These are phyloP conservation scores for Lethrus apterus DNA, from an alignment of 1,140 invertebrate species.

Conservation along the genomic window DNA sequence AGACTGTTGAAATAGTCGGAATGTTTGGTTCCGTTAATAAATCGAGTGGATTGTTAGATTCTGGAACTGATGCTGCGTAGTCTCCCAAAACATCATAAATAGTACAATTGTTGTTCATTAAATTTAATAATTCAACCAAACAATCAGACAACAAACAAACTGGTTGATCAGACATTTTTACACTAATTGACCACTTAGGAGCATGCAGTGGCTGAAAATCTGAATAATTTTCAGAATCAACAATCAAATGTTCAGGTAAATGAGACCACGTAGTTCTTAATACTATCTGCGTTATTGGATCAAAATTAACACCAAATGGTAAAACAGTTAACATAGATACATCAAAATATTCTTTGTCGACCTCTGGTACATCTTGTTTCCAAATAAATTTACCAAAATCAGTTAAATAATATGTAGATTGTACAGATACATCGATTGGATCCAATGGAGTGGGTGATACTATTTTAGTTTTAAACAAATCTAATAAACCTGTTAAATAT, in stretches of 20 bases:
- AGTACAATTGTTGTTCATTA: slow-evolving; percentile 43
- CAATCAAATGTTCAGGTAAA: slow-evolving; percentile 76
- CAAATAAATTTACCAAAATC: slow-evolving; percentile 61
- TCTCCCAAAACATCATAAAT: slow-evolving; percentile 54
- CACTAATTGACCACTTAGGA: slow-evolving; percentile 65
- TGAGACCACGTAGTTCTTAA: slow-evolving; percentile 83
- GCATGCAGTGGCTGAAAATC: slow-evolving; percentile 83
- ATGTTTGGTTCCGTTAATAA: slow-evolving; percentile 51
- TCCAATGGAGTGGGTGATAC: slow-evolving; percentile 52
- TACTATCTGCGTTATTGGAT: slow-evolving; percentile 70
- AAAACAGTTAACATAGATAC: slow-evolving; percentile 50
- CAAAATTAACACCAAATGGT: slow-evolving; percentile 76
- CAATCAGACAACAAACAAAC: slow-evolving; percentile 59
- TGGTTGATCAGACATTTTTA: slow-evolving; percentile 52
- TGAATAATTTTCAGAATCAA: slow-evolving; percentile 80
- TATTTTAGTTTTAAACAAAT: slow-evolving; percentile 74
- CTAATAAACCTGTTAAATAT: slow-evolving; percentile 71
- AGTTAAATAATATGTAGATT: slow-evolving; percentile 74
- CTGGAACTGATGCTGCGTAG: slow-evolving; percentile 23
- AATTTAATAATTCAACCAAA: slow-evolving; percentile 45
- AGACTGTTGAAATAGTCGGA: slow-evolving; percentile 47
- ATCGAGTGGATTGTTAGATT: slow-evolving; percentile 43
- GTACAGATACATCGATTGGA: slow-evolving; percentile 66
- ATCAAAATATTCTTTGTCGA: slow-evolving; percentile 54
- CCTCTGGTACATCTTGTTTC: slow-evolving; percentile 65